Base-by-base conservation (phyloP, 2,113 vertebrate species). In the Microcebus ravelobensis region DNA sequence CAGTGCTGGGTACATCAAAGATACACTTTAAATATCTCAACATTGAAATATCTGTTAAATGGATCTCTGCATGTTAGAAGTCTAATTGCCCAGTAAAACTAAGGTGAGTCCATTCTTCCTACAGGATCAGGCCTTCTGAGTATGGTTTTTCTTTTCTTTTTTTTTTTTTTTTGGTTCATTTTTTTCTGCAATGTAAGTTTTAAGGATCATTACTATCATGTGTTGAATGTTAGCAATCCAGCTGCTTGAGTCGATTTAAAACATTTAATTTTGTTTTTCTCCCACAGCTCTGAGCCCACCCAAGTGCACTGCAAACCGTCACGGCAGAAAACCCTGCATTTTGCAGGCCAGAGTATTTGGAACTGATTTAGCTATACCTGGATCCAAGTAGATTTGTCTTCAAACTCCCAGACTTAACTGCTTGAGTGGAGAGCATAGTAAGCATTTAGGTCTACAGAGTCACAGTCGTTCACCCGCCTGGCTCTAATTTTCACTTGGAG, bases 401-500 rank as follows among this genome's bases (percentile, higher is more conserved):
- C 42, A 86, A 57, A 63, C 55, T 94, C 34, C 6, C 42, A 91
- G 67, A 36, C 55, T 63, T 96, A 77, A 84, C 74, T 73, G 45
- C 45, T 79, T 79, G 68, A 74, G 50, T 67, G 59, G 63, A 31
- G 0, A 73, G 20, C 20, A 20, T 23, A 65, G 55, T 65, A 8
- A 39, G 34, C 8, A 59, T 34, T 67, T 55, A 65, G 59, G 20
- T 65, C 12, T 34, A 13, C 25, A 2, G 15, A 83, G 8, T 52
- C 50, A 52, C 20, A 65, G 50, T n/a, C 23, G 6, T 39, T 82
- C 17, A 65, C 36, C 70, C 79, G 31, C 59, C 74, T 96, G 95
- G 36, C 79, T 95, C 70, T 96, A 50, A 95, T 96, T 96, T 92
- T 90, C 89, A 81, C 65, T 88, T 95, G 65, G 70, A 95, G 45